Base-by-base conservation (phyloP, 2,797 vertebrate genomes). In the Trematomus bernacchii region DNA sequence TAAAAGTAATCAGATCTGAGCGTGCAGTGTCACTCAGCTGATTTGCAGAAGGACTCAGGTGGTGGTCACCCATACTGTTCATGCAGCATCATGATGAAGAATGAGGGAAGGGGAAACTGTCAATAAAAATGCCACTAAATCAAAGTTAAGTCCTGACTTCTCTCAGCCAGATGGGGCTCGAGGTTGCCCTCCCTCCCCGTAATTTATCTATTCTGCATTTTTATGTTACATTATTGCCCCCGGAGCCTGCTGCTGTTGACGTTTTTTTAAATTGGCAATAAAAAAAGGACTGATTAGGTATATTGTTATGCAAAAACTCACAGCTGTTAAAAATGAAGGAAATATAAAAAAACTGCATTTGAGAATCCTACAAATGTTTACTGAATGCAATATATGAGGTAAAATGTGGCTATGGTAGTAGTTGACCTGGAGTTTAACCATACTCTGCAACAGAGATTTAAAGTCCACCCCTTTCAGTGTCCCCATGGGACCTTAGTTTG, bases 71-170 rank as follows among this genome's bases (percentile, higher is more conserved):
- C 79, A 70, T 85, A 59, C 76, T 43, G 58, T 0, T 23, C 51
- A 11, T 46, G 71, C 48, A 33, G 73, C 66, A 71, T 65, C 67
- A 44, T 50, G 69, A 48, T 33, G 61, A 37, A 73, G 71, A 73
- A 85, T 30, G 62, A 84, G 64, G 59, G 70, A 85, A 50, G 37
- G 40, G n/a, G 60, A 58, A 76, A 63, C 23, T 76, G 88, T 84
- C 90, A 87, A 90, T 93, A 89, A 86, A 89, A 80, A 80, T 30
- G 79, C 66, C 1, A 1, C 66, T 87, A 85, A 86, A 93, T 92
- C 86, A 91, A 66, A 72, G 73, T 77, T 62, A 54, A 76, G 71
- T 27, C 43, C 48, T 57, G 64, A 66, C 52, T 51, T 52, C 52
- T 47, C n/a, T 71, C 18, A 67, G 43, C 71, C 90, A 91, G 83